Base-by-base conservation (phyloP, 2,113 vertebrate species). In the Gavia stellata region DNA sequence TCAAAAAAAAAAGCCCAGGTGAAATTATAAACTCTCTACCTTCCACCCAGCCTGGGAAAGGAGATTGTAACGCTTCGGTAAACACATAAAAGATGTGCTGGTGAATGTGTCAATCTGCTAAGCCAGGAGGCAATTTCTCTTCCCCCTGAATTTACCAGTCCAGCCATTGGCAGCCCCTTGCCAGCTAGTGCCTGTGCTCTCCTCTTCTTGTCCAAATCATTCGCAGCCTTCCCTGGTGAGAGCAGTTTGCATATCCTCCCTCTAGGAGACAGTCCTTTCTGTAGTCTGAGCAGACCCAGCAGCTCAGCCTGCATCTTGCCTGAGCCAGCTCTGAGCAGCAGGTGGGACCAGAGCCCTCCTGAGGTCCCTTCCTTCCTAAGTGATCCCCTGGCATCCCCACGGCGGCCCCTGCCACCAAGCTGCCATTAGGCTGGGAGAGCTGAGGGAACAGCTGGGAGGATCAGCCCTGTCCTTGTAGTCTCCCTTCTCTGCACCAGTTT, bases 251-350 rank as follows among this genome's bases (percentile, higher is more conserved):
- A 49, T 25, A 21, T 15, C 33, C 14, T 82, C 28, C 9, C 17
- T 81, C 36, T 61, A 49, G 18, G 34, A 52, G 23, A n/a, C 5
- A 40, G 29, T 55, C 24, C 33, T 68, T 86, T 80, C 53, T 58
- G 29, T 53, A 47, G 3, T 15, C 31, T 33, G 29, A 86, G 40
- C n/a, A 86, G 38, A 77, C 6, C 10, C 31, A 77, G 33, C 38
- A 68, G 24, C 20, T 3, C 0, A 0, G 36, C 67, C 29, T 67
- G 6, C 52, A 36, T 62, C 33, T 44, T 0, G 0, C 1, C 29
- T 75, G 29, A 82, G n/a, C 17, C 36, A 47, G 24, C 16, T 59
- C 45, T 65, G 31, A 71, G 52, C 14, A 26, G 9, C 33, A 86
- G 42, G 5, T 45, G 16, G 11, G 36, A 67, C 36, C 21, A 86